phyloP scores from a whole-genome alignment of 1,140 invertebrate genomes.

The Euglossa dilemma region DNA sequence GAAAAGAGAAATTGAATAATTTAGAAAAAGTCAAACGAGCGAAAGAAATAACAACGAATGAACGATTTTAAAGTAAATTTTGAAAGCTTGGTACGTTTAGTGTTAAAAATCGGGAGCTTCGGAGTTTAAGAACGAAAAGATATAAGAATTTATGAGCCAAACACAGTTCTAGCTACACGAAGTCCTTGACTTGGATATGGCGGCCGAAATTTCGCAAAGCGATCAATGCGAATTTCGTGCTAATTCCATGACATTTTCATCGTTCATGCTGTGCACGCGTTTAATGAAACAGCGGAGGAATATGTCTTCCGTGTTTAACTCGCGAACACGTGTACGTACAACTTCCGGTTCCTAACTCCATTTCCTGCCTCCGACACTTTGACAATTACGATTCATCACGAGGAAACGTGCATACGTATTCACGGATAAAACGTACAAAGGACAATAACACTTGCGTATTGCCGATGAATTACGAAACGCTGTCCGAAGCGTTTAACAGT shows the following conservation, averaged over 20 bases:
- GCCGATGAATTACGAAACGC: neutral
- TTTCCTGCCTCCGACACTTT: conserved; percentile 13
- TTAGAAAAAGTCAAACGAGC: too few species aligned
- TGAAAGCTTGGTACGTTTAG: too few species aligned
- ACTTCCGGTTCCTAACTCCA: conserved; percentile 34
- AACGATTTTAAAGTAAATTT: too few species aligned
- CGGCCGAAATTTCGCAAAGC: neutral
- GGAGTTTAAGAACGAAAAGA: too few species aligned
- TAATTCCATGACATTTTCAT: neutral
- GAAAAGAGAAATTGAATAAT: too few species aligned
- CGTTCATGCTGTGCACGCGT: conserved; percentile 22
- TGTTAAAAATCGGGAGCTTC: too few species aligned
- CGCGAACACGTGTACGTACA: conserved; percentile 44
- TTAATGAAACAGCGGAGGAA: conserved; percentile 20
- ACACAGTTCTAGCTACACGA: too few species aligned
- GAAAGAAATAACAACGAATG: too few species aligned
- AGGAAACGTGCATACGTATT: neutral
- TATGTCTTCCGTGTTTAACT: conserved; percentile 29
- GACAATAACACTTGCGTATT: neutral
- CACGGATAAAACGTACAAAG: neutral
- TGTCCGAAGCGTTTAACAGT: neutral
- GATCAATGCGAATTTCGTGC: neutral
- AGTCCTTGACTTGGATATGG: neutral
- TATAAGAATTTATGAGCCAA: too few species aligned
- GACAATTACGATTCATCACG: conserved; percentile 26